Conservation (phyloP, 2,888 invertebrate species). For the Eupithecia vulgata region DNA sequence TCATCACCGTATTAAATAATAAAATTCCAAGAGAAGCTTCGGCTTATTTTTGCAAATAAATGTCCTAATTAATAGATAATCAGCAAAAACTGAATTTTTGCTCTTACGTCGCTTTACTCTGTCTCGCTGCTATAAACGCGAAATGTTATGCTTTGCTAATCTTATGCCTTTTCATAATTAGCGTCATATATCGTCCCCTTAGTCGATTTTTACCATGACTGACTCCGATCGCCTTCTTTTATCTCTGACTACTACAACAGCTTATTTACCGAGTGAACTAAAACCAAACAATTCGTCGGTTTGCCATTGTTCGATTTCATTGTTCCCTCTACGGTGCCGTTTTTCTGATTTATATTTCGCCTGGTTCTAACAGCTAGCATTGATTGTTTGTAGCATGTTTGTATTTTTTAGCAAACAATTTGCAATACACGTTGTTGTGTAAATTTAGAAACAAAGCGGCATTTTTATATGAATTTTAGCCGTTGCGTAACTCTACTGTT, state of each 20-base stretch:
- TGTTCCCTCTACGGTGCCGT: slow-evolving; percentile 34
- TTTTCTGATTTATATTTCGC: slow-evolving; percentile 54
- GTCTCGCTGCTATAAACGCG: too few species aligned
- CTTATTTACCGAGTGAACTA: slow-evolving; percentile 56
- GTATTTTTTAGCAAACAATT: slow-evolving; percentile 46
- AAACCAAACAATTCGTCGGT: slow-evolving; percentile 66
- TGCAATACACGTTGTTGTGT: neutral
- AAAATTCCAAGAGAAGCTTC: too few species aligned
- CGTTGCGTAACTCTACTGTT: neutral
- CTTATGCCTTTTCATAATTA: too few species aligned
- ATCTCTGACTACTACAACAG: neutral
- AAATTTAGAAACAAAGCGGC: neutral
- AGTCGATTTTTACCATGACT: neutral
- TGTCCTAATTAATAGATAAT: too few species aligned
- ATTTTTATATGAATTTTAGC: neutral
- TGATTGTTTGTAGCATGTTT: slow-evolving; percentile 13
- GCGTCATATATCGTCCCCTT: too few species aligned
- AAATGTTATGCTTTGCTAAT: too few species aligned
- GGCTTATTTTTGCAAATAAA: too few species aligned
- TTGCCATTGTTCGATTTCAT: slow-evolving; percentile 53
- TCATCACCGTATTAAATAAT: too few species aligned
- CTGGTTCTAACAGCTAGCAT: slow-evolving; percentile 29
- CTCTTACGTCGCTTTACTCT: too few species aligned
- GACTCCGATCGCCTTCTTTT: neutral
- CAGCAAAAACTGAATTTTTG: too few species aligned